phyloP scores from a whole-genome alignment of 2,888 invertebrate genomes.

The Malachius bipustulatus region DNA sequence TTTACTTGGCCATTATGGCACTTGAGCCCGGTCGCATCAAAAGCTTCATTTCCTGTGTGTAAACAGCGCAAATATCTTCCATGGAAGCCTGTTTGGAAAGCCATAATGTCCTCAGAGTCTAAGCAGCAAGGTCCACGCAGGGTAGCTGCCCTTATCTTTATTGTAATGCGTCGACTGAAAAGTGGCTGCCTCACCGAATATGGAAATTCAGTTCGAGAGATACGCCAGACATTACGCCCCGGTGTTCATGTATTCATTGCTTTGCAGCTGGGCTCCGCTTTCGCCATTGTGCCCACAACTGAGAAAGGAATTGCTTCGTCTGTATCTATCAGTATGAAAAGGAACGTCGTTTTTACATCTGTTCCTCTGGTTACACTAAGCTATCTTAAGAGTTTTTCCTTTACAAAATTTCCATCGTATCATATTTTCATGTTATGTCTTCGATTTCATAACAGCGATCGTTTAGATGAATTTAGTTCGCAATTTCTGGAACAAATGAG shows the following conservation, averaged over 20 bases:
- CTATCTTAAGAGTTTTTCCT: too few species aligned
- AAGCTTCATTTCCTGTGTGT: slow-evolving; percentile 3
- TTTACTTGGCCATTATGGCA: slow-evolving; percentile 3
- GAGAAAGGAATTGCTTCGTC: too few species aligned
- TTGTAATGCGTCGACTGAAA: slow-evolving; percentile 3
- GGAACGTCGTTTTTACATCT: too few species aligned
- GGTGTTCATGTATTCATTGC: slow-evolving; percentile 3
- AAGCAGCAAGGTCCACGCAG: slow-evolving; percentile 2
- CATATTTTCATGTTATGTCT: too few species aligned
- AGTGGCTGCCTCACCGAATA: slow-evolving; percentile 1
- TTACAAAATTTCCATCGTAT: too few species aligned
- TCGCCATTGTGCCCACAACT: too few species aligned
- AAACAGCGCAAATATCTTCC: slow-evolving; percentile 3
- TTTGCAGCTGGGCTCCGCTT: too few species aligned
- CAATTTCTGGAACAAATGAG: too few species aligned
- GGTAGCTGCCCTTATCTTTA: slow-evolving; percentile 3
- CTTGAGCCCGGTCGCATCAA: not conserved
- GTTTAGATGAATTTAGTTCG: too few species aligned
- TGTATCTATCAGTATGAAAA: too few species aligned
- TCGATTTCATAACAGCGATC: too few species aligned
- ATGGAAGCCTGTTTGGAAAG: slow-evolving; percentile 1
- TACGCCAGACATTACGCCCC: slow-evolving; percentile 2
- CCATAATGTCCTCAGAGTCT: slow-evolving; percentile 2
- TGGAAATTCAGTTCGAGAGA: not conserved
- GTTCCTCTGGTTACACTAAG: too few species aligned